Evolutionary conservation across 2,888 invertebrate species (phyloP).

Genomic region (Chloroclysta siterata): DNA sequence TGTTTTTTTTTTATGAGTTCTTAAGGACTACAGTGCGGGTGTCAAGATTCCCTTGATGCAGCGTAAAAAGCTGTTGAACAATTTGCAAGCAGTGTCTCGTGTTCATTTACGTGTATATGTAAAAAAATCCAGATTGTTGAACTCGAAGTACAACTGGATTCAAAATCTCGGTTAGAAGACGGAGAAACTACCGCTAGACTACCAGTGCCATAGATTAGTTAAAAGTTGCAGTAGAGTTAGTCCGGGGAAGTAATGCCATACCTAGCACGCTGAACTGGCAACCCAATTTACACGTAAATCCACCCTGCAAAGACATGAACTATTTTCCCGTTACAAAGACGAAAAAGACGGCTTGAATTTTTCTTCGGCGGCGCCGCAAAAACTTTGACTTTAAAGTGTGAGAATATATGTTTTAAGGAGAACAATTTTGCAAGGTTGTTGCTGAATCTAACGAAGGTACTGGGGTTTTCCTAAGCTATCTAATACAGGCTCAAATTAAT

Average conservation of each 20-base stretch:
- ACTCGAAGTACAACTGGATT: too few relatives aligned
- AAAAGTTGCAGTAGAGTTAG: too few relatives aligned
- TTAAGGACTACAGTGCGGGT: neutral
- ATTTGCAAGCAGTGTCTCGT: neutral
- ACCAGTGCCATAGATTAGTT: too few relatives aligned
- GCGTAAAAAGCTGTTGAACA: neutral
- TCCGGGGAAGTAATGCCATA: too few relatives aligned
- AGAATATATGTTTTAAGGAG: neutral
- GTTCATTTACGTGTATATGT: too few relatives aligned
- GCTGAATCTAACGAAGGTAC: too few relatives aligned
- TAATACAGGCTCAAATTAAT: too few relatives aligned
- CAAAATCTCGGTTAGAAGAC: too few relatives aligned
- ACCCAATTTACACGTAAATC: neutral
- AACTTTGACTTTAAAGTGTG: neutral
- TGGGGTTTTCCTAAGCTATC: too few relatives aligned
- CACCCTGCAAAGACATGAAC: conserved; percentile 1
- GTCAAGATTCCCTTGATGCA: neutral
- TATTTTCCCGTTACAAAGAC: conserved; percentile 47
- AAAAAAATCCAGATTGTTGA: too few relatives aligned
- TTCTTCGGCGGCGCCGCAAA: neutral
- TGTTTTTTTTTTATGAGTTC: conserved; percentile 50
- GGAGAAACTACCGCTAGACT: too few relatives aligned
- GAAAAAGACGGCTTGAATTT: conserved; percentile 2
- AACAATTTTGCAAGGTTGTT: too few relatives aligned
- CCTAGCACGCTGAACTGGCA: neutral